Evolutionary conservation across 2,113 vertebrate genomes (phyloP).

Genomic region (Cavia aperea): DNA sequence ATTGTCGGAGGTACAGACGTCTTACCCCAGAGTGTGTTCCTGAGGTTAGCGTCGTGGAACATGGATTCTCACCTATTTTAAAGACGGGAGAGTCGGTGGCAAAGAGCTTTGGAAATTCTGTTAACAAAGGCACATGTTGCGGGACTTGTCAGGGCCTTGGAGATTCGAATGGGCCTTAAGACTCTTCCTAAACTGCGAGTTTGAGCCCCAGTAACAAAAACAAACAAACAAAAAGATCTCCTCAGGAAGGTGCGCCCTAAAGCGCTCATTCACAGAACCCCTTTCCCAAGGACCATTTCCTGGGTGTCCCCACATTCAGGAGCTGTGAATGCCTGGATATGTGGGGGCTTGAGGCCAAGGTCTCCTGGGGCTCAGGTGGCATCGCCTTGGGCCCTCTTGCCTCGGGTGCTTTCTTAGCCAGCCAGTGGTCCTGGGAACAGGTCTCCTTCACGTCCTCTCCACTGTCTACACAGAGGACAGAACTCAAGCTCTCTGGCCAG

Average conservation of each 20-base stretch:
- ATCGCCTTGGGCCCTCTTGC: background rate
- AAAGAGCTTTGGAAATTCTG: background rate
- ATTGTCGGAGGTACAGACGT: background rate
- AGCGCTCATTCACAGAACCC: too few species aligned
- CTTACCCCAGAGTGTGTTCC: background rate
- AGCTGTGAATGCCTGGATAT: too few species aligned
- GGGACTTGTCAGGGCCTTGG: background rate
- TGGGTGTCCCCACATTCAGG: background rate
- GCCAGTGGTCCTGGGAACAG: background rate
- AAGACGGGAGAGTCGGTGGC: background rate
- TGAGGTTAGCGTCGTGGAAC: background rate
- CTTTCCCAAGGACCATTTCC: background rate
- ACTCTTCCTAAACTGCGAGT: background rate
- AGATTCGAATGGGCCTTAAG: background rate
- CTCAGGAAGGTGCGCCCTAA: background rate
- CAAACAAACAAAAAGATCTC: too few species aligned
- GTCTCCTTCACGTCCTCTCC: background rate
- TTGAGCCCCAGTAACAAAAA: too few species aligned
- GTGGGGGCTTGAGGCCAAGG: too few species aligned
- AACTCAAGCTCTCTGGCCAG: background rate
- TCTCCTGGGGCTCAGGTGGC: background rate
- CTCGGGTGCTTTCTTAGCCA: background rate
- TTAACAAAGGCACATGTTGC: background rate
- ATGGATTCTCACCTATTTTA: fast-evolving
- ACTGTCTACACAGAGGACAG: background rate